Base-by-base conservation (phyloP, 2,888 invertebrate genomes). In the Drosophila longiperda region DNA sequence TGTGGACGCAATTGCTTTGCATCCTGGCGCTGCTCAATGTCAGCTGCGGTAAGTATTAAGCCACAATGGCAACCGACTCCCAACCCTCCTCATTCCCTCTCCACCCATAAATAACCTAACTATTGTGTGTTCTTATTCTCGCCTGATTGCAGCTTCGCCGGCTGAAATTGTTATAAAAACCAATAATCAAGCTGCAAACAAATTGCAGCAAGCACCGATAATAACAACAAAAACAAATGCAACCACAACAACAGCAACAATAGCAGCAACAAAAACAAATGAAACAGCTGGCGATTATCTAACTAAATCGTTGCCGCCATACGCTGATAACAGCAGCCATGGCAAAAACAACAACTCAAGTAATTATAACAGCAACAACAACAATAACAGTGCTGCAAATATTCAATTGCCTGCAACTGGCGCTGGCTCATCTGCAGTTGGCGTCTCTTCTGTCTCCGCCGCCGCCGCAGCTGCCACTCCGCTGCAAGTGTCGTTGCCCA, bases 281-380 rank as follows among this genome's bases (percentile, higher is more conserved):
- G 71, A 83, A 87, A 80, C 87, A 90, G 87, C 90, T 87, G 87
- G 82, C 73, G 78, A 89, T 90, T 87, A 87, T 87, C 87, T 80
- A 73, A 79, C 69, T 50, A 75, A 66, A 73, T 73, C 75, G 75
- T 66, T 75, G 67, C 59, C 62, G 72, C 67, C 76, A 59, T 53
- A 66, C 38, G 71, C 79, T 86, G 89, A 88, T 88, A 88, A 83
- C 90, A 77, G 75, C 76, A 82, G 61, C 78, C 78, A 78, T 74
- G 76, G 73, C 80, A 89, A 80, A 82, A 83, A 88, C 71, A 77
- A 65, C 54, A 66, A 26, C 52, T 49, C 32, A 32, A 58, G 29
- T 48, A 67, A 23, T 42, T 68, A 58, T 50, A 71, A 62, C 40
- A 69, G 60, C 36, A 78, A 61, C 67, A 72, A 42, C 52, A 65